phyloP scores from a whole-genome alignment of 2,888 invertebrate genomes.

The Pachydiplax longipennis region DNA sequence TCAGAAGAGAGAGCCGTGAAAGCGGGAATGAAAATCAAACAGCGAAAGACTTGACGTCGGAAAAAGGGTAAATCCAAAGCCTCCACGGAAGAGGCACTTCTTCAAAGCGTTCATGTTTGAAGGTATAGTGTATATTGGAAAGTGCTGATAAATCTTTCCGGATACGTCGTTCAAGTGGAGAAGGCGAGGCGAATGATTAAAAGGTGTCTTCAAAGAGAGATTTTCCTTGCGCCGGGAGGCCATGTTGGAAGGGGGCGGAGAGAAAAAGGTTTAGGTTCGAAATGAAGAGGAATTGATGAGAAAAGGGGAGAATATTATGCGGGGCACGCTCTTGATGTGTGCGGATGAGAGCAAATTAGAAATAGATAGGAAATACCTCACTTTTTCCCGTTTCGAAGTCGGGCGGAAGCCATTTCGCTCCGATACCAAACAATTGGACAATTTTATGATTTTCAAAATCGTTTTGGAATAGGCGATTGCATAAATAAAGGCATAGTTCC shows the following conservation, averaged over 20 bases:
- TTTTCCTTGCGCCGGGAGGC: neutral
- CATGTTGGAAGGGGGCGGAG: neutral
- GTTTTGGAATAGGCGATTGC: no score
- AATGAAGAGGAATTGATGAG: conserved; percentile 43
- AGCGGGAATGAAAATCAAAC: neutral
- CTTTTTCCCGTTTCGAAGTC: no score
- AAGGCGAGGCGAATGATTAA: neutral
- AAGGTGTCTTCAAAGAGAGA: neutral
- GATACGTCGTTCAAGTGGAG: conserved; percentile 3
- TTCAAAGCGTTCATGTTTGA: neutral
- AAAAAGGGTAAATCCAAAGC: neutral
- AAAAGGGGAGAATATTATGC: conserved; percentile 26
- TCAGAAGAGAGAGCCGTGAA: neutral
- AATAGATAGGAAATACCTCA: neutral
- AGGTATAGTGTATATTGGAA: conserved; percentile 29
- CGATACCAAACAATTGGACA: no score
- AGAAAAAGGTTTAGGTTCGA: conserved; percentile 18
- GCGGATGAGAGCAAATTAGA: neutral
- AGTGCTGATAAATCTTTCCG: conserved; percentile 39
- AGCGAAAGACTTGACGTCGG: neutral
- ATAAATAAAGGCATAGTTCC: no score
- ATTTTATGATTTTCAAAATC: neutral
- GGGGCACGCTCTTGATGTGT: conserved; percentile 4
- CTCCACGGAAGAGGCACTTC: neutral
- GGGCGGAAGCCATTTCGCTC: no score